Percentiles rank a stretch among this genome's conserved stretches.
These are phyloP conservation scores for Sus scrofa DNA, from an alignment of 2,113 vertebrate species.

Conservation along the genomic window DNA sequence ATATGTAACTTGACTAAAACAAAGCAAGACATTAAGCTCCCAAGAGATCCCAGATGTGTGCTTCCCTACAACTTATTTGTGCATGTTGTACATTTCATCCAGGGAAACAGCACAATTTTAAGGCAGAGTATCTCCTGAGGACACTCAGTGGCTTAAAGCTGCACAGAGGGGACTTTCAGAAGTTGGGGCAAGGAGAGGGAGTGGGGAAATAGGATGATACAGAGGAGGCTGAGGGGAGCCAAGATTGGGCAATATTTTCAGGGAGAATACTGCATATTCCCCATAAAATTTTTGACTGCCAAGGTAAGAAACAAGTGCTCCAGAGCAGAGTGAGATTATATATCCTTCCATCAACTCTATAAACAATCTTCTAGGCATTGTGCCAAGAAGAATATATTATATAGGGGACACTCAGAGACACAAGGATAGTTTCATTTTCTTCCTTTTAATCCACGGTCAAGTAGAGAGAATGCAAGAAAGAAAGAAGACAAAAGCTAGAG, in stretches of 20 bases:
- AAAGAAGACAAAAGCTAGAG: constrained; percentile 31
- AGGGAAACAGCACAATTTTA: constrained; percentile 55
- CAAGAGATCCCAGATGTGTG: constrained; percentile 17
- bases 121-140: constrained; percentile 69
- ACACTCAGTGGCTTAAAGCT: constrained; percentile 38
- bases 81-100: neutral
- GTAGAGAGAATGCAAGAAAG: constrained; percentile 18
- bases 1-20: constrained; percentile 28
- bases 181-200: neutral
- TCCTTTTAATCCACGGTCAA: constrained; percentile 27
- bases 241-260: constrained; percentile 51
- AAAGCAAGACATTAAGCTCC: constrained; percentile 63
- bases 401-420: constrained; percentile 34
- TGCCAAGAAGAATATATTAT: constrained; percentile 62
- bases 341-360: constrained; percentile 68
- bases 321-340: constrained; percentile 54
- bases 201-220: constrained; percentile 45
- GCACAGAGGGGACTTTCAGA: neutral
- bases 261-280: constrained; percentile 49
- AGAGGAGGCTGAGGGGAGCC: neutral
- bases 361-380: constrained; percentile 52
- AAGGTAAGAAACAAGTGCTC: constrained; percentile 41
- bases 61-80: neutral
- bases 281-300: constrained; percentile 64
- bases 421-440: constrained; percentile 58